These are phyloP conservation scores for Dicrurus megarhynchus DNA, from an alignment of 2,113 vertebrate species.

Conservation along the genomic window DNA sequence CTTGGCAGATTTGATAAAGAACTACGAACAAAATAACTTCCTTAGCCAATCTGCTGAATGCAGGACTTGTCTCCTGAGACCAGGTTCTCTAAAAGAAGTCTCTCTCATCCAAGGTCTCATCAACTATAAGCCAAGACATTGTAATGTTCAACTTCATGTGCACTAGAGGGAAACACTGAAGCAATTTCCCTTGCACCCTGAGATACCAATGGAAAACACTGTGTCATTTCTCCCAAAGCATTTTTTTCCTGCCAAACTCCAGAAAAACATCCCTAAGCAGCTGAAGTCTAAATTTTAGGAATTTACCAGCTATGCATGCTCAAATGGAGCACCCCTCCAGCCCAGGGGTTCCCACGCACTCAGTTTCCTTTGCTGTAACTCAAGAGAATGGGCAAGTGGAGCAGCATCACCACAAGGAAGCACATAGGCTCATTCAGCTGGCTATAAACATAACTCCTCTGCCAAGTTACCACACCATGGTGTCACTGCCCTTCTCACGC, in stretches of 20 bases:
- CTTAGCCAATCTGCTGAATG: background rate
- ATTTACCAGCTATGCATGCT: background rate
- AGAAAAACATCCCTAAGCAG: background rate
- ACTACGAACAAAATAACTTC: background rate
- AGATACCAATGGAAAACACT: background rate
- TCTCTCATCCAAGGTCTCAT: background rate
- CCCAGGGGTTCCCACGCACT: fast-evolving
- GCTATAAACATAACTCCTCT: background rate
- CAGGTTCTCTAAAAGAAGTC: background rate
- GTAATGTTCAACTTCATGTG: background rate
- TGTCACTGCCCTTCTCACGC: background rate
- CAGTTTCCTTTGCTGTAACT: background rate
- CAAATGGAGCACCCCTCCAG: background rate
- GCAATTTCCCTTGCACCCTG: fast-evolving
- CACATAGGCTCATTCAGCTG: fast-evolving
- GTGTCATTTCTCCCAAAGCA: background rate
- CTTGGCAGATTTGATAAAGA: background rate
- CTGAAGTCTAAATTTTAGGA: background rate
- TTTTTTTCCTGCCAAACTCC: background rate
- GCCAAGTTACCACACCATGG: background rate
- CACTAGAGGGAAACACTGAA: background rate
- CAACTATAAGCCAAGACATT: background rate
- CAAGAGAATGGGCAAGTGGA: background rate
- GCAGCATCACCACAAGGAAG: background rate
- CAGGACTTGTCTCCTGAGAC: fast-evolving